These are phyloP conservation scores for Urosaurus nigricauda DNA, from an alignment of 2,797 vertebrate genomes.

Conservation along the genomic window DNA sequence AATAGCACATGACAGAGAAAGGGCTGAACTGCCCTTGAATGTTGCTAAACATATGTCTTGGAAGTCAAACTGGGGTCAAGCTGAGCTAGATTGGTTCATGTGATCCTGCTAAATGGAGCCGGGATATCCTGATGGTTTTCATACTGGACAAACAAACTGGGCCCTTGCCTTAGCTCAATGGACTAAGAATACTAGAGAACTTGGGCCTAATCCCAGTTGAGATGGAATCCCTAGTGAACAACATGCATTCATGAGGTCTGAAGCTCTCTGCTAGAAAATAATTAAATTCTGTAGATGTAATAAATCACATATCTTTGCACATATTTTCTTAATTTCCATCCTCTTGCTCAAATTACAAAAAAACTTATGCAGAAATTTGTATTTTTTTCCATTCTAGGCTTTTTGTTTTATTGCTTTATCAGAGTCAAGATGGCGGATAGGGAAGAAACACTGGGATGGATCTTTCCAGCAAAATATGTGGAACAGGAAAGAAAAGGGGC, in stretches of 20 bases:
- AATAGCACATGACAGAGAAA: constrained; percentile 58
- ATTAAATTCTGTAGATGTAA: background rate
- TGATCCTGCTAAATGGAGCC: background rate
- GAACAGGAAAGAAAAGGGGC: background rate
- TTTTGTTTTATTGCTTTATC: background rate
- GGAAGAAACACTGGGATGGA: background rate
- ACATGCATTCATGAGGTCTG: constrained; percentile 14
- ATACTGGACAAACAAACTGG: background rate
- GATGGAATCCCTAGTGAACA: background rate
- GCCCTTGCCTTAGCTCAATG: background rate
- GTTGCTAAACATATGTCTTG: constrained; percentile 31
- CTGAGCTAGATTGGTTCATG: fast-evolving
- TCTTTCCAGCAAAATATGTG: background rate
- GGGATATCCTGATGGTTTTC: constrained; percentile 11
- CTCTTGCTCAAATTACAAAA: constrained; percentile 18
- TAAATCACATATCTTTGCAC: constrained; percentile 27
- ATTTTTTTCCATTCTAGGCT: background rate
- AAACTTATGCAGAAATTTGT: background rate
- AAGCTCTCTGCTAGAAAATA: background rate
- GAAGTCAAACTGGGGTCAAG: constrained; percentile 56
- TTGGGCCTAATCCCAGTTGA: background rate
- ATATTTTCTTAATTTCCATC: constrained; percentile 33
- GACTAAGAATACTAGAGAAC: background rate
- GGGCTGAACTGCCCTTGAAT: constrained; percentile 19
- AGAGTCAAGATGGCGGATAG: background rate